Base-by-base conservation (phyloP, 1,140 invertebrate species). In the Agraylea sexmaculata region DNA sequence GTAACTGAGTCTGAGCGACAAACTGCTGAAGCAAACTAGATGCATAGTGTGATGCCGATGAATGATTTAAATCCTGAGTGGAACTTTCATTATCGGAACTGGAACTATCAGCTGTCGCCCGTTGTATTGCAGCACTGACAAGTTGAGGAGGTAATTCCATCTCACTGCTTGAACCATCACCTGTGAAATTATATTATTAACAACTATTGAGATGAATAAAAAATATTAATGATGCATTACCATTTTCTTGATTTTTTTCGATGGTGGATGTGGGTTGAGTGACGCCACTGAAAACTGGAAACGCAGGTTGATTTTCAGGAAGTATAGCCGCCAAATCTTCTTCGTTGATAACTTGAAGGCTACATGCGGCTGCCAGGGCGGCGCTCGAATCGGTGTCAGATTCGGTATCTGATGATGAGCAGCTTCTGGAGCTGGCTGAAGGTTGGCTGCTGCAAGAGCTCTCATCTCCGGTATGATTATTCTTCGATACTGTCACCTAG, bases 271-370 rank as follows among this genome's bases (percentile, higher is more conserved):
- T 25, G 23, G 23, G 7, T 25, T n/a, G n/a, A 25, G 7, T 74
- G 41, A 77, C 77, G 37, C 70, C 73, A 46, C 73, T 72, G 37
- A 77, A 77, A n/a, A 71, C 67, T 7, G 69, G n/a, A n/a, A n/a
- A n/a, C 66, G 44, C 69, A 69, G 19, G 70, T 44, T 72, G 68
- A 42, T 73, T 66, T 43, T 79, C 73, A 0, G 76, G 76, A 28
- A 80, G 52, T 42, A 80, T 73, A 8, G 75, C 76, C 4, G 77
- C 74, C 18, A 79, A 51, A 53, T 80, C 77, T 56, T 79, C 76
- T 48, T 80, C 69, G 62, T 29, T 59, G 53, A 45, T 58, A 54
- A 47, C 55, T 56, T 68, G 62, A 37, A 68, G 45, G 31, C 52
- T 60, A 45, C 64, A 68, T 28, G 59, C 62, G 34, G 62, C 65